phyloP scores from a whole-genome alignment of 2,888 invertebrate genomes.

The Synergus itoensis region DNA sequence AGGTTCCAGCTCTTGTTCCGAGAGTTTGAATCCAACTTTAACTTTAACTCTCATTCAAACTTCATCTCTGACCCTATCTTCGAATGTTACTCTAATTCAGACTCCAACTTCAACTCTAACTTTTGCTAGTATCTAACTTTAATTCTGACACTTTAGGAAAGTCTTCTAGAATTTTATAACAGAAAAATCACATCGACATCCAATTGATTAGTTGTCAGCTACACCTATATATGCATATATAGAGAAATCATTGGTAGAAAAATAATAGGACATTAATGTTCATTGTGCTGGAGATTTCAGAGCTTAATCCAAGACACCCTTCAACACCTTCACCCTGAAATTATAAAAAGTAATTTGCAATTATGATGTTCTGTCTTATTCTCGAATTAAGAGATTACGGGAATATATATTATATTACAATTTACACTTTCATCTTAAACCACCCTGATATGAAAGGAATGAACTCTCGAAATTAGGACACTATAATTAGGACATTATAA shows the following conservation, averaged over 20 bases:
- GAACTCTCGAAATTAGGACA: not conserved
- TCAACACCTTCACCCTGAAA: no score
- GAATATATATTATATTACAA: not conserved
- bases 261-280: no score
- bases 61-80: not conserved
- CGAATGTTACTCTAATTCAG: not conserved
- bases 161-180: not conserved
- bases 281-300: no score
- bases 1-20: slow-evolving; percentile 10
- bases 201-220: not conserved
- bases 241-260: no score
- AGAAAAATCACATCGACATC: not conserved
- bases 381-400: no score
- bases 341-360: no score
- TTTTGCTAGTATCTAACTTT: slow-evolving; percentile 10
- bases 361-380: no score
- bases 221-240: not conserved
- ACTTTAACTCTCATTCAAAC: slow-evolving; percentile 4
- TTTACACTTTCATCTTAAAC: not conserved
- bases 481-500: no score
- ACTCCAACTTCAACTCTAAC: not conserved
- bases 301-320: no score
- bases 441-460: not conserved
- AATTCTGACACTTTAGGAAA: not conserved
- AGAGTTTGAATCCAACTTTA: slow-evolving; percentile 2